These are phyloP conservation scores for Cheiracanthium punctorium DNA, from an alignment of 2,888 invertebrate species.

Conservation along the genomic window DNA sequence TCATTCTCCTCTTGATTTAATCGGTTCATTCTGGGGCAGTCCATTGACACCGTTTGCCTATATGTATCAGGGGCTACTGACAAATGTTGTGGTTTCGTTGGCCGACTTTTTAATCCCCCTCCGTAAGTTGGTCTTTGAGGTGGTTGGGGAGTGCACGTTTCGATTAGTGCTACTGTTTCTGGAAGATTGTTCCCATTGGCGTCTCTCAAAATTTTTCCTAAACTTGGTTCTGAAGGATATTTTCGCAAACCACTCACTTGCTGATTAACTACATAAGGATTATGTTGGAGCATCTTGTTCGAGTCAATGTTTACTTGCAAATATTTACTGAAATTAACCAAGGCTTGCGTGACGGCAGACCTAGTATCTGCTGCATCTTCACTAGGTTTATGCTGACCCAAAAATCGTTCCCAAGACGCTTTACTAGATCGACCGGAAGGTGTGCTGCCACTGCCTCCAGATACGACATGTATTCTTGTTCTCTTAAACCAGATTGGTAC, in stretches of 20 bases:
- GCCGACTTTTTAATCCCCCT: constrained; percentile 50
- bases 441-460: constrained; percentile 56
- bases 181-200: constrained; percentile 48
- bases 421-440: constrained; percentile 65
- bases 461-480: constrained; percentile 61
- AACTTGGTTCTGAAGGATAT: constrained; percentile 81
- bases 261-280: constrained; percentile 9
- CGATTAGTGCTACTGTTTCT: constrained; percentile 43
- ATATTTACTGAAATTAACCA: constrained; percentile 69
- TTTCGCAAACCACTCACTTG: constrained; percentile 73
- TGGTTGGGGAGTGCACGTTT: constrained; percentile 63
- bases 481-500: constrained; percentile 72
- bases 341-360: constrained; percentile 64
- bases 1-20: constrained; percentile 26
- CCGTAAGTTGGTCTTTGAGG: constrained; percentile 57
- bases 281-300: constrained; percentile 53
- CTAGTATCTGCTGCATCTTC: constrained; percentile 50
- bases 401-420: constrained; percentile 69
- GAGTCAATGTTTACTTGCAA: constrained; percentile 66
- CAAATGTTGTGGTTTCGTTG: constrained; percentile 57
- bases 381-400: constrained; percentile 50
- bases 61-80: constrained; percentile 68
- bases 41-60: constrained; percentile 72
- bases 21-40: constrained; percentile 66
- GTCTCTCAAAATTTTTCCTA: constrained; percentile 73